Evolutionary conservation across 1,140 invertebrate genomes (phyloP).

Genomic region (Stenopsyche tienmushanensis): DNA sequence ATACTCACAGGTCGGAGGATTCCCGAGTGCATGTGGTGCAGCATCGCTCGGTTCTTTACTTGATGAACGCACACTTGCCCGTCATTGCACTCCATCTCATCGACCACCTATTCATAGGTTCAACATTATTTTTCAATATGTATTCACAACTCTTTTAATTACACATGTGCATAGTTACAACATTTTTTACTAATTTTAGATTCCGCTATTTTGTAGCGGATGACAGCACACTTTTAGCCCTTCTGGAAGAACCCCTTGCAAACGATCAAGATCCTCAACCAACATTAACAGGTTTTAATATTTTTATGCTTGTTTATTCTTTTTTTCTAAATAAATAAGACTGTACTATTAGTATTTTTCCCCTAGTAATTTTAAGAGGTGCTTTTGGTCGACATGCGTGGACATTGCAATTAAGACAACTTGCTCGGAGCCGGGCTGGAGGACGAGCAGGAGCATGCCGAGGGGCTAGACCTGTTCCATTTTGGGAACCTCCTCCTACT

Average conservation of each 20-base stretch:
- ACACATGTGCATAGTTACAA: neutral
- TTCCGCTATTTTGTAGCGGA: conserved; percentile 92
- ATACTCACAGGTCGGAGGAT: conserved; percentile 75
- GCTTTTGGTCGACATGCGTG: conserved; percentile 93
- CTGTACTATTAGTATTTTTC: conserved; percentile 32
- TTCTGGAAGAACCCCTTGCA: conserved; percentile 88
- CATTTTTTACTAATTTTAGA: conserved; percentile 45
- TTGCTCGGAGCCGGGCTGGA: conserved; percentile 76
- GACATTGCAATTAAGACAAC: conserved; percentile 85
- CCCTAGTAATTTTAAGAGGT: conserved; percentile 79
- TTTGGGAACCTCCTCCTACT: conserved; percentile 46
- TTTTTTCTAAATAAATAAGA: neutral
- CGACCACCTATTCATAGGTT: conserved; percentile 27
- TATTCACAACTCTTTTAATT: neutral
- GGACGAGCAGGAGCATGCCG: conserved; percentile 44
- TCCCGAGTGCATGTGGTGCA: conserved; percentile 80
- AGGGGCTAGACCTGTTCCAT: conserved; percentile 50
- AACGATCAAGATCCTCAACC: conserved; percentile 78
- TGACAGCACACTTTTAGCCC: conserved; percentile 82
- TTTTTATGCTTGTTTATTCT: neutral
- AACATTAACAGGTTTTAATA: conserved; percentile 61
- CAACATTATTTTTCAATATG: neutral
- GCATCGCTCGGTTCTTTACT: conserved; percentile 83
- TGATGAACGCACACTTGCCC: conserved; percentile 82
- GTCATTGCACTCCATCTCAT: conserved; percentile 70